A percentile compares a stretch with the other conserved stretches of the same genome.
These are phyloP conservation scores for Gadopsis bispinosus DNA, from an alignment of 2,797 vertebrate genomes.

Conservation along the genomic window DNA sequence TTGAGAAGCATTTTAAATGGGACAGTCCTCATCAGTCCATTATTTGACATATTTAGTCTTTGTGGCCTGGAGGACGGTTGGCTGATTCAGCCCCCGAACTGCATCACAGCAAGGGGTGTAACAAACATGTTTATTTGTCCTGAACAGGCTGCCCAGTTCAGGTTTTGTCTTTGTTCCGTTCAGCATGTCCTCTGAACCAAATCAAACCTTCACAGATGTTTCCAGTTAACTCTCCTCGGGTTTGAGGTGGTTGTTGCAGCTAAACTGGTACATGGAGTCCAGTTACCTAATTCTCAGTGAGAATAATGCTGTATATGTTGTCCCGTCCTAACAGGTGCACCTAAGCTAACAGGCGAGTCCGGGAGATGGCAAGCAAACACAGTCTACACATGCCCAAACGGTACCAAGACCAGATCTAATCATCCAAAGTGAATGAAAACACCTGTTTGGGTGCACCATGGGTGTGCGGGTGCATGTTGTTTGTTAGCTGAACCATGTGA, in stretches of 20 bases:
- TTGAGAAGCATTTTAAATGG: not conserved
- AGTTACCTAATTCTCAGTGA: not conserved
- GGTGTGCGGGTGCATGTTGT: not conserved
- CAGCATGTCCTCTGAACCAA: not conserved
- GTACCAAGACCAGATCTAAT: not conserved
- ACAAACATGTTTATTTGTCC: not conserved
- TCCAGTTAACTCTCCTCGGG: constrained; percentile 6
- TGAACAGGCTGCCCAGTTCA: not conserved
- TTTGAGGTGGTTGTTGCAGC: not conserved
- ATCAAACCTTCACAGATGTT: not conserved
- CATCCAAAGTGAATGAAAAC: not conserved
- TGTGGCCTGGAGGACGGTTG: not conserved
- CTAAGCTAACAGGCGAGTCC: not conserved
- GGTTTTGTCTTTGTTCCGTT: not conserved
- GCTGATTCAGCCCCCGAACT: not conserved
- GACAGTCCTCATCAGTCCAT: not conserved
- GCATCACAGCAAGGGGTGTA: not conserved
- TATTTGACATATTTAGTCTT: not conserved
- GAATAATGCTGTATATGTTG: constrained; percentile 2
- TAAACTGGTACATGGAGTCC: not conserved
- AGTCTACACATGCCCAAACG: not conserved
- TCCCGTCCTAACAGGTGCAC: not conserved
- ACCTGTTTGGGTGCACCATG: not conserved
- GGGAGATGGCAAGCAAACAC: not conserved
- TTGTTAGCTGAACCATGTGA: not conserved